phyloP scores from a whole-genome alignment of 2,113 vertebrate species.

The Cynocephalus volans region DNA sequence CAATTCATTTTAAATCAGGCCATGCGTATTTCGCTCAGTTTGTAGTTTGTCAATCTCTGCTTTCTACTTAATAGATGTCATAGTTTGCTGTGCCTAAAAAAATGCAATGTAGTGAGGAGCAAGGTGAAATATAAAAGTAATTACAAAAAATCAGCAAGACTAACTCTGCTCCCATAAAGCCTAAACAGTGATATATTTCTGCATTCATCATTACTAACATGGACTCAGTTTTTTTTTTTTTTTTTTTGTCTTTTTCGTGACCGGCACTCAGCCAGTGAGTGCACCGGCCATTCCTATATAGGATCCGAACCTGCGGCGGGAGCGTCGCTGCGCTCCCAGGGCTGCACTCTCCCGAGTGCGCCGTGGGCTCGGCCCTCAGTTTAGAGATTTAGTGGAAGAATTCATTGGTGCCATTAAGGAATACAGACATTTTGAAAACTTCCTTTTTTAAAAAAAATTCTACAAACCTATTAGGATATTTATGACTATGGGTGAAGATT shows the following conservation, averaged over 20 bases:
- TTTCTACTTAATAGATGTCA: conserved; percentile 79
- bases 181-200: not conserved
- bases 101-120: conserved; percentile 50
- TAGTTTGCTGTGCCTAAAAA: conserved; percentile 71
- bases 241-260: too few relatives aligned
- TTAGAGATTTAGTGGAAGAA: conserved; percentile 19
- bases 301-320: too few relatives aligned
- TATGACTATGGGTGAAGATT: conserved; percentile 3
- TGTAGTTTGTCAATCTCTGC: conserved; percentile 88
- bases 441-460: not conserved
- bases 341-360: too few relatives aligned
- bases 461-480: not conserved
- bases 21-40: conserved; percentile 85
- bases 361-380: too few relatives aligned
- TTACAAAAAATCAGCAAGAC: conserved; percentile 65
- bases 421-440: conserved; percentile 68
- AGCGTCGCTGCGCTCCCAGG: too few relatives aligned
- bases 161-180: not conserved
- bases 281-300: too few relatives aligned
- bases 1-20: conserved; percentile 88
- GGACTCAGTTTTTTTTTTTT: not conserved
- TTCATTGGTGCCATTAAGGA: conserved; percentile 15
- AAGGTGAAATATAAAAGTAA: conserved; percentile 76
- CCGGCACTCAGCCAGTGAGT: too few relatives aligned
- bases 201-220: not conserved